These are phyloP conservation scores for Pantherophis alleghaniensis DNA, from an alignment of 2,797 vertebrate species.

Conservation along the genomic window DNA sequence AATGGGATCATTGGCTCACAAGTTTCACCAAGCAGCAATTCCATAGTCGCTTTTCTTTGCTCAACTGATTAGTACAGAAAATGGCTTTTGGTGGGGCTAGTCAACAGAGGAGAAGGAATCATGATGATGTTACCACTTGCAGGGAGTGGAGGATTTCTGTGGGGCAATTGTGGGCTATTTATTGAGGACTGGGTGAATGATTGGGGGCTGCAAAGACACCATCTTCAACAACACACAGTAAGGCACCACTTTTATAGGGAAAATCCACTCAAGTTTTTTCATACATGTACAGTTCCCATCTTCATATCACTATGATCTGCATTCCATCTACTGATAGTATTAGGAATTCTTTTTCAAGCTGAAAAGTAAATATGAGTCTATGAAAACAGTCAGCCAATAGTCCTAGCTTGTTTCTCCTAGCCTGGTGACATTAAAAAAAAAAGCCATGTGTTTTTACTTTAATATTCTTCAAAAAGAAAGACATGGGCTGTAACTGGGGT, in stretches of 20 bases:
- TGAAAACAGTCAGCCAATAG: slow-evolving; percentile 35
- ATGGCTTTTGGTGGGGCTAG: background rate
- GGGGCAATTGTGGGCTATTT: background rate
- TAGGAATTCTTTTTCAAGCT: slow-evolving; percentile 38
- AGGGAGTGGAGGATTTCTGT: background rate
- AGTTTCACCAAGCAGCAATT: background rate
- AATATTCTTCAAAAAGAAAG: slow-evolving; percentile 16
- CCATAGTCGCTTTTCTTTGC: background rate
- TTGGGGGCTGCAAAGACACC: background rate
- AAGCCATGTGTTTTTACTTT: background rate
- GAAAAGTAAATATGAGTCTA: slow-evolving; percentile 31
- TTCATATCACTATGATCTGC: background rate
- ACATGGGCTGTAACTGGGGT: slow-evolving; percentile 10
- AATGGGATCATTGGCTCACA: background rate
- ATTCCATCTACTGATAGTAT: slow-evolving; percentile 36
- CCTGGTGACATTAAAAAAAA: background rate
- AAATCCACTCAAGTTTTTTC: background rate
- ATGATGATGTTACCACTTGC: background rate
- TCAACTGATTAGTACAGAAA: background rate
- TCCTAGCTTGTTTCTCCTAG: slow-evolving; percentile 20
- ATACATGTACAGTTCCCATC: background rate
- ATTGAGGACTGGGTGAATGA: background rate
- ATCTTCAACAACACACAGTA: background rate
- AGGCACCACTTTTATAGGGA: background rate
- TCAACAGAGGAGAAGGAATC: background rate